Conservation (phyloP, 2,113 vertebrate genomes). For the Oncorhynchus nerka region DNA sequence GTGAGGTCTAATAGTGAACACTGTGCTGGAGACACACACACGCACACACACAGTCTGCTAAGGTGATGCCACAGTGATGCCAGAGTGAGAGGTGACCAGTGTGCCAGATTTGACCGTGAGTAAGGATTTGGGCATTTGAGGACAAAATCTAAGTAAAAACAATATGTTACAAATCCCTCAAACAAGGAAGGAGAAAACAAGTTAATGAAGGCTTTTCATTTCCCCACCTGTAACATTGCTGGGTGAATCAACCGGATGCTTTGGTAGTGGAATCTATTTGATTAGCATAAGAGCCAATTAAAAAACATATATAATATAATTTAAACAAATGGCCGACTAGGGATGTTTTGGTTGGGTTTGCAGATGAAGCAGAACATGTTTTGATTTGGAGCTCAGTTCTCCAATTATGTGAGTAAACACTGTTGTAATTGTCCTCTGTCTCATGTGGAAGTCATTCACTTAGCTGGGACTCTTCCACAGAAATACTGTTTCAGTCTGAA, state of each 20-base stretch:
- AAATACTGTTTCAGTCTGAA: neutral
- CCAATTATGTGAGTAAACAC: slow-evolving; percentile 79
- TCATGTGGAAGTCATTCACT: slow-evolving; percentile 71
- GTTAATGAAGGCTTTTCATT: too few relatives aligned
- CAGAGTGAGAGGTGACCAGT: too few relatives aligned
- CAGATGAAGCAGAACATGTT: slow-evolving; percentile 80
- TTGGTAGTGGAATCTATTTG: slow-evolving; percentile 26
- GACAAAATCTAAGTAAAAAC: too few relatives aligned
- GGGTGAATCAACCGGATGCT: too few relatives aligned
- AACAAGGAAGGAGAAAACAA: too few relatives aligned
- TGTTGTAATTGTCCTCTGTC: slow-evolving; percentile 79
- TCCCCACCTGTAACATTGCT: too few relatives aligned
- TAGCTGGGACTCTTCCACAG: slow-evolving; percentile 1
- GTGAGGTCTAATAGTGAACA: too few relatives aligned
- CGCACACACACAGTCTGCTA: too few relatives aligned
- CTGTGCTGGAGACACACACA: neutral
- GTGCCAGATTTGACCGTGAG: too few relatives aligned
- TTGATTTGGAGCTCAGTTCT: slow-evolving; percentile 75
- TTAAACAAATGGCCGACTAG: slow-evolving; percentile 65
- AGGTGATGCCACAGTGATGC: too few relatives aligned
- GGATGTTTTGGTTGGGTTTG: slow-evolving; percentile 61
- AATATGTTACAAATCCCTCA: too few relatives aligned
- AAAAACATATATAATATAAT: slow-evolving; percentile 62
- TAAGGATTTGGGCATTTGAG: too few relatives aligned
- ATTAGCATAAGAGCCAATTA: slow-evolving; percentile 75